A percentile compares a stretch with the other conserved stretches of the same genome.
These are phyloP conservation scores for Verasper variegatus DNA, from an alignment of 2,113 vertebrate genomes.

Conservation along the genomic window DNA sequence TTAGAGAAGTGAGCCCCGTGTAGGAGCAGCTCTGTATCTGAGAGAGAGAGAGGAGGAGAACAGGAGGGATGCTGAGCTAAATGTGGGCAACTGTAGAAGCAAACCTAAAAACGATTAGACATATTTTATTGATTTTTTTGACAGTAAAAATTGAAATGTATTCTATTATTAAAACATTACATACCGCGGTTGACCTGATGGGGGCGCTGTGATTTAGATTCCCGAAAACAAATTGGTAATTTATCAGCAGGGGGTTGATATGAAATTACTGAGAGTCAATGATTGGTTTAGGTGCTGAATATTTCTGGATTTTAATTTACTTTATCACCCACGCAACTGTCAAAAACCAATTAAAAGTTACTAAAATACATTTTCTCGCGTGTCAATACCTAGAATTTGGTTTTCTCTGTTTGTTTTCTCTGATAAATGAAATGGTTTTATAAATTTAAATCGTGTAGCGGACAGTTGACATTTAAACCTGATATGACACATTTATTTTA, in stretches of 20 bases:
- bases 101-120: not conserved
- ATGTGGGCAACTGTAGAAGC: constrained; percentile 8
- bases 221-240: constrained; percentile 1
- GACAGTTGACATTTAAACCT: too few relatives aligned
- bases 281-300: not conserved
- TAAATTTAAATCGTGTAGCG: too few relatives aligned
- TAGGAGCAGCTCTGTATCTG: constrained; percentile 28
- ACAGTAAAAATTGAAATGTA: too few relatives aligned
- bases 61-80: not conserved
- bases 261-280: not conserved
- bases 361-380: not conserved
- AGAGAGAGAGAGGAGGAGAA: not conserved
- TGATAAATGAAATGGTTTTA: too few relatives aligned
- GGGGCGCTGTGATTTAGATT: constrained; percentile 28
- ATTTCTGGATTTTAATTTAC: not conserved
- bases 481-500: too few relatives aligned
- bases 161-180: not conserved
- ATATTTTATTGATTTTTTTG: too few relatives aligned
- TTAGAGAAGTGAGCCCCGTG: constrained; percentile 21
- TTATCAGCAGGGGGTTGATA: constrained; percentile 16
- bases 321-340: not conserved
- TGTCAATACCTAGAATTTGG: too few relatives aligned
- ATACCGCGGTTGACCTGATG: constrained; percentile 8
- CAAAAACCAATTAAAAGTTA: not conserved
- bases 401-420: too few relatives aligned